Base-by-base conservation (phyloP, 2,797 vertebrate genomes). In the Coregonus ussuriensis region DNA sequence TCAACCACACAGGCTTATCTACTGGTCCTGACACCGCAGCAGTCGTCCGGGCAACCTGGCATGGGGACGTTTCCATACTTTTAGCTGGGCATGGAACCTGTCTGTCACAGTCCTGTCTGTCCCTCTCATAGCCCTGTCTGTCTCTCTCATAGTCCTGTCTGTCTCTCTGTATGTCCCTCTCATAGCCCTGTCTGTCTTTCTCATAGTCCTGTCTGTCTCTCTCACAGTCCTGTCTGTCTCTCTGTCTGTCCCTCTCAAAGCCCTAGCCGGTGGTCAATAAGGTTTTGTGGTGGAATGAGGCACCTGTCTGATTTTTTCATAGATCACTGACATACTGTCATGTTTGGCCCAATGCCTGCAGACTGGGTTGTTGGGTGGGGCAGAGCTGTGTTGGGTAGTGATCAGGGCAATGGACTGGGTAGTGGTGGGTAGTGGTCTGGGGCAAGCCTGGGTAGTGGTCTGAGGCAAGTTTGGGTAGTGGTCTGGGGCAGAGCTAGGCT, bases 21-120 rank as follows among this genome's bases (percentile, higher is more conserved):
- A 73, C 53, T 72, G 79, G 29, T 74, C 83, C 84, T 85, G 83
- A 85, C 81, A 86, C 74, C 59, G 71, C 86, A 81, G 81, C 82
- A 82, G 88, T 56, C 79, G 69, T 66, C 71, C 56, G 25, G 25
- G 25, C 25, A 25, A 25, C 25, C 25, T 25, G 25, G 25, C 25
- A 25, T 25, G 25, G 25, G 25, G 25, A 25, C 25, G 25, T 25
- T 25, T 25, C 25, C 25, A 25, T 25, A 25, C 25, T 25, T 25
- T 25, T 25, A 25, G 25, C 25, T 25, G 25, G 25, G 25, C 25
- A 25, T 25, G 25, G 25, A 25, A 25, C 25, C 25, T 25, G 25
- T 25, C 25, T 25, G 25, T 66, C 81, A 82, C 84, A 67, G 31
- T 3, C 31, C 31, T 33, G 31, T 33, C 31, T 33, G 31, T 33